Percentiles rank a stretch among this genome's conserved stretches.
phyloP scores from a whole-genome alignment of 1,140 invertebrate species.

The Aphelenchoides fujianensis region DNA sequence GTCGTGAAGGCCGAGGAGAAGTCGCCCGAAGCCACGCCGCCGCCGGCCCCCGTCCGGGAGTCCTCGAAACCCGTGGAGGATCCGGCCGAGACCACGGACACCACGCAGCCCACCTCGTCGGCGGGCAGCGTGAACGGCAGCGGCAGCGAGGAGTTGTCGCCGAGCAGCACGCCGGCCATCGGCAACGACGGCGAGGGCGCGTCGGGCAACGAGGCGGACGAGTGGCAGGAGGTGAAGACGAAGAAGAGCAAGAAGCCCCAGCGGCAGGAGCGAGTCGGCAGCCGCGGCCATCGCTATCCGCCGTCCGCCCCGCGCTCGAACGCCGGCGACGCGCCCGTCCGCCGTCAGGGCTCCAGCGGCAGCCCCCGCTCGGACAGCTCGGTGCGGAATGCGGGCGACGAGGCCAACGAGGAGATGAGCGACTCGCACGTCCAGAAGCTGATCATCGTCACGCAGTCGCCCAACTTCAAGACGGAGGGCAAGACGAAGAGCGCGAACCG shows the following conservation, averaged over 20 bases:
- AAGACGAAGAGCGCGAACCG: slow-evolving; percentile 14
- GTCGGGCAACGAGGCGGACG: slow-evolving; percentile 18
- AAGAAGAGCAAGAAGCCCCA: slow-evolving; percentile 47
- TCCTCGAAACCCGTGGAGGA: no score
- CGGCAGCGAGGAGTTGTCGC: not conserved
- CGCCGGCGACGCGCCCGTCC: slow-evolving; percentile 64
- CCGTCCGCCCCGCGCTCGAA: slow-evolving; percentile 69
- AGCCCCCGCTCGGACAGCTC: slow-evolving; percentile 46
- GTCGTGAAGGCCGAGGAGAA: no score
- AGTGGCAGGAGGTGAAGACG: slow-evolving; percentile 49
- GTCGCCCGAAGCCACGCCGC: no score
- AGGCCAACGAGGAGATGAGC: slow-evolving; percentile 28
- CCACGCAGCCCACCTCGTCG: not conserved
- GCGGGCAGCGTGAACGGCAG: not conserved
- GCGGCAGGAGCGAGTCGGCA: slow-evolving; percentile 13
- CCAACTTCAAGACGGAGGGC: slow-evolving; percentile 54
- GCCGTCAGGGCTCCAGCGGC: not conserved
- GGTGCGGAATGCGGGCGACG: slow-evolving; percentile 29
- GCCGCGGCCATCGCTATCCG: slow-evolving; percentile 9
- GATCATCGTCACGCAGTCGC: slow-evolving; percentile 86
- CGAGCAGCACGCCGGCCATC: not conserved
- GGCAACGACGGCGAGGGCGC: slow-evolving; percentile 16
- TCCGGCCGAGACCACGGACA: no score
- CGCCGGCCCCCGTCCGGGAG: no score
- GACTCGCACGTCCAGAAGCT: slow-evolving; percentile 90